Percentiles rank a stretch among this genome's conserved stretches.
Evolutionary conservation across 2,113 vertebrate species (phyloP).

Genomic region (Eclectus roratus): DNA sequence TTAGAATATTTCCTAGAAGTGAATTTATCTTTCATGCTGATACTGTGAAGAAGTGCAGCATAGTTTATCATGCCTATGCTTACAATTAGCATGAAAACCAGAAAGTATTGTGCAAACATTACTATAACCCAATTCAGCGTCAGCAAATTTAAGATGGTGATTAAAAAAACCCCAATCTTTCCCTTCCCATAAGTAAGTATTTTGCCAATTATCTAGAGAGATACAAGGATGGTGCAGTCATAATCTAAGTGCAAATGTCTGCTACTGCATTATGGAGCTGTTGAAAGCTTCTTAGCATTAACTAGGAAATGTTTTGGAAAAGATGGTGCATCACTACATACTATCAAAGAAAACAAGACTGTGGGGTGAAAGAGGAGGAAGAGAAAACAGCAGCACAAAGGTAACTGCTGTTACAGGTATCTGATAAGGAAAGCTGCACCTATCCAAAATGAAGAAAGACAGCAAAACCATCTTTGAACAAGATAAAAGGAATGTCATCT

Average conservation of each 20-base stretch:
- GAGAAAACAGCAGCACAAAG: not conserved
- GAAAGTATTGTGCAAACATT: not conserved
- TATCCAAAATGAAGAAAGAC: not conserved
- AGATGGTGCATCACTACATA: not conserved
- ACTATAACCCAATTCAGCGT: not conserved
- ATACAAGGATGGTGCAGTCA: not conserved
- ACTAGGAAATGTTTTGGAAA: not conserved
- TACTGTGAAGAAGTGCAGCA: not conserved
- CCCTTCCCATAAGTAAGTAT: conserved; percentile 1
- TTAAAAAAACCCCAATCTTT: not conserved
- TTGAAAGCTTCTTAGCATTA: not conserved
- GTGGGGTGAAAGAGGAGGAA: not conserved
- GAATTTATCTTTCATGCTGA: not conserved
- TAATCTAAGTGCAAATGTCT: not conserved
- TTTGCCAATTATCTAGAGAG: conserved; percentile 34
- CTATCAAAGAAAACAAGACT: not conserved
- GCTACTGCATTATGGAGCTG: not conserved
- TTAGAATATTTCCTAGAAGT: not conserved
- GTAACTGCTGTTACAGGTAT: not conserved
- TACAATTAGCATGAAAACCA: not conserved
- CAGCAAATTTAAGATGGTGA: not conserved
- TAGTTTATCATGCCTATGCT: not conserved
- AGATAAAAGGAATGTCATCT: conserved; percentile 23
- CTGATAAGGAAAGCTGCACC: not conserved
- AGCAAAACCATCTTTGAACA: conserved; percentile 21